Base-by-base conservation (phyloP, 2,888 invertebrate genomes). In the Phorcus lineatus region DNA sequence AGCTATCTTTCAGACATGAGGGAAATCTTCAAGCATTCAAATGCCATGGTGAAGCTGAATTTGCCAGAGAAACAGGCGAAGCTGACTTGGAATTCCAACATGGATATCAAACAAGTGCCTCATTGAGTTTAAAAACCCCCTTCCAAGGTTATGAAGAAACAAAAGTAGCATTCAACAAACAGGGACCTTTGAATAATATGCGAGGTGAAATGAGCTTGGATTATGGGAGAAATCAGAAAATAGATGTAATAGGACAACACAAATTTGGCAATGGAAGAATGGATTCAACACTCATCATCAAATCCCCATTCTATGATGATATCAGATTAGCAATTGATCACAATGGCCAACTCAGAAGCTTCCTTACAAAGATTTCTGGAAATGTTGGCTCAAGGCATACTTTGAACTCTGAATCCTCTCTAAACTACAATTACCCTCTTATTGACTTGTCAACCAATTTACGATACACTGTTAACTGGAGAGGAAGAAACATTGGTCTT, bases 1-100 rank as follows among this genome's bases (percentile, higher is more conserved):
- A 83, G 36, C 78, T 87, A 28, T 66, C 84, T 6, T 79, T 88
- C 66, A 78, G 84, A 28, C 90, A 91, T 47, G 83, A 82, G 17
- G 88, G 86, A n/a, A 82, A 79, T 17, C 31, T 78, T n/a, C 78
- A 77, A 28, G 84, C 84, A 52, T 88, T 91, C 80, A 84, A 82
- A 17, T 86, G 86, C 54, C 85, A 86, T 47, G 84, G 82, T 3
- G 84, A 87, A 47, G 17, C 87, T 16, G 57, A 78, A 22, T 28
- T 83, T 3, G 78, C 40, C 17, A 28, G 54, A 17, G 24, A 82
- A 19, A 78, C 17, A 24, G 53, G 74, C 24, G 31, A 79, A 7
- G 81, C 81, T 40, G 85, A 85, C 57, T 74, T 80, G 1, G 70
- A 70, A 47, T 77, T 80, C 40, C 75, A 76, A 7, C 24, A 74